phyloP scores from a whole-genome alignment of 2,888 invertebrate species.

The Machimus atricapillus region DNA sequence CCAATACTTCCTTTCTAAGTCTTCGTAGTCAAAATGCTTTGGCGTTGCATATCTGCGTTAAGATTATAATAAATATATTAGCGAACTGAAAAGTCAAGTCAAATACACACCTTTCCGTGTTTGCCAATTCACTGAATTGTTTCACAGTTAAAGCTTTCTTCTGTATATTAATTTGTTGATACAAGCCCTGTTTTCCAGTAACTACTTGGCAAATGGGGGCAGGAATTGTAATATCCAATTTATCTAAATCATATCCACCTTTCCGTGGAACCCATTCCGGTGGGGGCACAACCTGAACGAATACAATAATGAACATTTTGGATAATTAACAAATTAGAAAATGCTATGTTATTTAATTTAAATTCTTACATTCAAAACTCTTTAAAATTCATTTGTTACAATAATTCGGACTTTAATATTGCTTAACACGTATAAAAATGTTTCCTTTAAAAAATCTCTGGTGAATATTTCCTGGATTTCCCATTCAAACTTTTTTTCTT shows the following conservation, averaged over 20 bases:
- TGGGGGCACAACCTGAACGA: slow-evolving; percentile 85
- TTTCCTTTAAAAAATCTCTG: too few species aligned
- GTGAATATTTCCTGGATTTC: too few species aligned
- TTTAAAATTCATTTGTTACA: too few species aligned
- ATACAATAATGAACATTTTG: neutral
- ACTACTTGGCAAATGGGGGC: slow-evolving; percentile 96
- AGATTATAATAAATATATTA: neutral
- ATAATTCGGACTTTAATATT: too few species aligned
- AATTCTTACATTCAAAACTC: too few species aligned
- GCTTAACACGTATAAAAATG: too few species aligned
- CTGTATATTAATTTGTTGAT: slow-evolving; percentile 96
- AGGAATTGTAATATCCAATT: slow-evolving; percentile 85
- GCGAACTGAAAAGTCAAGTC: neutral
- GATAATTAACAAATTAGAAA: neutral
- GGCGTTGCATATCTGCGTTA: slow-evolving; percentile 72
- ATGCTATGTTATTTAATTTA: neutral
- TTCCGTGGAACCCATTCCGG: slow-evolving; percentile 93
- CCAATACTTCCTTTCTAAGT: slow-evolving; percentile 96
- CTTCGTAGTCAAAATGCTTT: slow-evolving; percentile 83
- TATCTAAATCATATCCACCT: slow-evolving; percentile 81
- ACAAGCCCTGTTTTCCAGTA: slow-evolving; percentile 93
- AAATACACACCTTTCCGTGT: slow-evolving; percentile 69
- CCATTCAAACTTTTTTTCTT: too few species aligned
- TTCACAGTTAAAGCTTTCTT: slow-evolving; percentile 89
- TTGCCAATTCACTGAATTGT: slow-evolving; percentile 88